phyloP scores from a whole-genome alignment of 2,888 invertebrate genomes.

The Galerucella nymphaeae region DNA sequence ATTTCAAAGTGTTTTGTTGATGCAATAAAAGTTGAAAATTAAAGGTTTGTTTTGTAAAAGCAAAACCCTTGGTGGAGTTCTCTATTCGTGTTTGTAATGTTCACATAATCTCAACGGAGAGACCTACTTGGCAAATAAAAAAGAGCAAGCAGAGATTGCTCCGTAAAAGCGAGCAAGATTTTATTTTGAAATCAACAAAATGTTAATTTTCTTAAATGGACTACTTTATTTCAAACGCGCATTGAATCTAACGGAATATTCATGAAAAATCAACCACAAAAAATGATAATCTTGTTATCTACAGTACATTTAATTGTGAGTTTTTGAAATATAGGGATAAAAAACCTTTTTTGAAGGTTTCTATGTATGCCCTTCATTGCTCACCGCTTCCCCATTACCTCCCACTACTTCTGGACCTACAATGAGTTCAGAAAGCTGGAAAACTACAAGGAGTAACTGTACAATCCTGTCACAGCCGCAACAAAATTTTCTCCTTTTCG shows the following conservation, averaged over 20 bases:
- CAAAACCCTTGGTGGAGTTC: conserved; percentile 30
- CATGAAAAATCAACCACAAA: not conserved
- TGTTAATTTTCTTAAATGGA: conserved; percentile 13
- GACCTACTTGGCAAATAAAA: conserved; percentile 21
- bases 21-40: conserved; percentile 45
- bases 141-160: conserved; percentile 21
- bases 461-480: no score
- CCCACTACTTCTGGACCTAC: no score
- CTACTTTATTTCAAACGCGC: not conserved
- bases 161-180: conserved; percentile 16
- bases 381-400: no score
- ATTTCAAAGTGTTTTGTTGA: conserved; percentile 42
- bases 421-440: no score
- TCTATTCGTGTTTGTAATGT: conserved; percentile 30
- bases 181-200: conserved; percentile 5
- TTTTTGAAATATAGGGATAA: no score
- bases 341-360: no score
- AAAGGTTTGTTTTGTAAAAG: conserved; percentile 42
- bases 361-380: no score
- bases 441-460: no score
- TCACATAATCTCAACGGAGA: conserved; percentile 22
- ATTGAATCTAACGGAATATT: not conserved
- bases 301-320: no score
- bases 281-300: not conserved
- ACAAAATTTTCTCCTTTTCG: no score